Evolutionary conservation across 2,888 invertebrate species (phyloP).

Genomic region (Mythimna loreyi): DNA sequence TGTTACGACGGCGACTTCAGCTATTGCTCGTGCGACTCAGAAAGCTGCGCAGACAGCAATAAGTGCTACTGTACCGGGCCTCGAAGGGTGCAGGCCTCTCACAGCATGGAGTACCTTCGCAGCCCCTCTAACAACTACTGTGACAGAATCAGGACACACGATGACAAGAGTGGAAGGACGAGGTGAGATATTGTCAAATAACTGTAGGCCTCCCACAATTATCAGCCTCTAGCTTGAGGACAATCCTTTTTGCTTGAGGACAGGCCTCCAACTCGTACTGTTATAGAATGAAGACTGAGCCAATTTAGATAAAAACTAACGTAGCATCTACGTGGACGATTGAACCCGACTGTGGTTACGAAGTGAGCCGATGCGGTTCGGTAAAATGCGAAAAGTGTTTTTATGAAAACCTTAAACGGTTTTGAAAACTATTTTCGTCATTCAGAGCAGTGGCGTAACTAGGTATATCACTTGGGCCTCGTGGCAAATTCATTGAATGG

Average conservation of each 20-base stretch:
- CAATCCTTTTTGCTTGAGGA: background rate
- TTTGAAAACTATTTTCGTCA: too few relatives aligned
- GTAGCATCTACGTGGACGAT: too few relatives aligned
- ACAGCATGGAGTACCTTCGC: constrained; percentile 90
- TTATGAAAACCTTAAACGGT: too few relatives aligned
- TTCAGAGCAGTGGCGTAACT: too few relatives aligned
- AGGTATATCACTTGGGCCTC: too few relatives aligned
- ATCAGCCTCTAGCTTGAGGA: background rate
- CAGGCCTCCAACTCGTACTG: background rate
- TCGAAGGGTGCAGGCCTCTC: constrained; percentile 79
- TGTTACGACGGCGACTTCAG: constrained; percentile 84
- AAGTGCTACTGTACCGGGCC: constrained; percentile 95
- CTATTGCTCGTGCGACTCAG: constrained; percentile 95
- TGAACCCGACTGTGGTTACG: too few relatives aligned
- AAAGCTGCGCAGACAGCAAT: constrained; percentile 96
- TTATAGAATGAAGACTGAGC: background rate
- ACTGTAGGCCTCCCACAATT: background rate
- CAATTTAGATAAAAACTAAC: too few relatives aligned
- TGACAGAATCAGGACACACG: constrained; percentile 82
- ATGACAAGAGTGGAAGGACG: constrained; percentile 79
- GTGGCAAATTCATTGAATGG: too few relatives aligned
- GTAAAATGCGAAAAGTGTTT: too few relatives aligned
- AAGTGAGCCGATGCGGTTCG: too few relatives aligned
- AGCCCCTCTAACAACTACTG: constrained; percentile 86
- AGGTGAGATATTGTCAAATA: constrained; percentile 68